Conservation (phyloP, 2,888 invertebrate genomes). For the Euproctis similis region DNA sequence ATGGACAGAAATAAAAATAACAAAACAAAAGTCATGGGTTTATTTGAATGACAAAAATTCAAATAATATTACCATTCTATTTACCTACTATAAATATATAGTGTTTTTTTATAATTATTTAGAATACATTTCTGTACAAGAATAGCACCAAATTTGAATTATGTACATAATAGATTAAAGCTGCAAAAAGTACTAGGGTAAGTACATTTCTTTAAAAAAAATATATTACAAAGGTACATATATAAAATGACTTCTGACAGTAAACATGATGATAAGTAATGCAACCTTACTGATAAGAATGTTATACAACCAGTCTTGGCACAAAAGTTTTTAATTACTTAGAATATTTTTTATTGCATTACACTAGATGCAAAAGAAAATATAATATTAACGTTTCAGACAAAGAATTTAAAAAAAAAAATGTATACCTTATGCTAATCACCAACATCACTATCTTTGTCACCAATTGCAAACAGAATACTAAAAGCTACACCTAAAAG, state of each 20-base stretch:
- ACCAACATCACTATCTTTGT: slow-evolving; percentile 83
- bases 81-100: neutral
- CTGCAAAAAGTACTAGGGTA: slow-evolving; percentile 16
- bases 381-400: neutral
- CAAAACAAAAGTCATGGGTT: slow-evolving; percentile 18
- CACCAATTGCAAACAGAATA: slow-evolving; percentile 82
- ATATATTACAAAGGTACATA: neutral
- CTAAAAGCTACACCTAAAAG: slow-evolving; percentile 84
- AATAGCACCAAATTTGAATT: slow-evolving; percentile 39
- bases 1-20: slow-evolving; percentile 4
- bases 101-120: slow-evolving; percentile 7
- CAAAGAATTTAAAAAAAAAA: neutral
- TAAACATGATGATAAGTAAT: slow-evolving; percentile 1
- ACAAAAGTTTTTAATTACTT: too few relatives aligned
- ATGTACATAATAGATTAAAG: slow-evolving; percentile 20
- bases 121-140: slow-evolving; percentile 10
- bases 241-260: slow-evolving; percentile 1
- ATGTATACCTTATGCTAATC: slow-evolving; percentile 53
- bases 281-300: neutral
- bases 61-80: slow-evolving; percentile 2
- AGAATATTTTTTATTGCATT: too few relatives aligned
- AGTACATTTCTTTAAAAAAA: slow-evolving; percentile 7
- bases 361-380: too few relatives aligned
- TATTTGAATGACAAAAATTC: slow-evolving; percentile 18
- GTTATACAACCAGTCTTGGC: slow-evolving; percentile 2